Conservation (phyloP, 1,140 invertebrate genomes). For the Rhizoglyphus robini region DNA sequence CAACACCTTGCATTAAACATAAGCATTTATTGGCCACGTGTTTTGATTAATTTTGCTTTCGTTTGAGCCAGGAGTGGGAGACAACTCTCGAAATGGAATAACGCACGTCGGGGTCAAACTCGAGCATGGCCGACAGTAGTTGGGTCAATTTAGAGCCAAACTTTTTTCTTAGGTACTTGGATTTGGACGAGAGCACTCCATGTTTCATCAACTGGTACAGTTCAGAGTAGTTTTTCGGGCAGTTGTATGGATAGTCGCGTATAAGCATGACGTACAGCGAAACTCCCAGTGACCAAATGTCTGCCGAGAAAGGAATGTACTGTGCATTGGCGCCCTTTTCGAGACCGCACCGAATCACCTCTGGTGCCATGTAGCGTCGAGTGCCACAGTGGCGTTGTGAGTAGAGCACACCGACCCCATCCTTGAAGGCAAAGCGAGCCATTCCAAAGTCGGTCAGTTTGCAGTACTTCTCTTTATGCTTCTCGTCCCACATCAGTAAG, state of each 20-base stretch:
- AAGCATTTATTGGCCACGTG: no score
- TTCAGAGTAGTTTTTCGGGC: neutral
- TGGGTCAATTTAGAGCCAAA: neutral
- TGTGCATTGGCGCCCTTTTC: neutral
- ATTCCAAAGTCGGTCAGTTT: slow-evolving; percentile 7
- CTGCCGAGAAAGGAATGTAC: slow-evolving; percentile 26
- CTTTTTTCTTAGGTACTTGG: neutral
- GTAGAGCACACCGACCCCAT: slow-evolving; percentile 3
- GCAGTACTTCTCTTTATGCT: neutral
- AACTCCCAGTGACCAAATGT: slow-evolving; percentile 29
- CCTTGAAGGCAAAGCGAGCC: neutral
- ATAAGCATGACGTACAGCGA: slow-evolving; percentile 29
- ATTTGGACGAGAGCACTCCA: neutral
- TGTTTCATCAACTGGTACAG: neutral
- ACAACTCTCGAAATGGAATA: slow-evolving; percentile 45
- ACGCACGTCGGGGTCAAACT: slow-evolving; percentile 56
- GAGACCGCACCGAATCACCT: neutral
- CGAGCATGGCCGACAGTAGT: slow-evolving; percentile 55
- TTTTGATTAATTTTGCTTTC: no score
- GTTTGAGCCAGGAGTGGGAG: slow-evolving; percentile 17
- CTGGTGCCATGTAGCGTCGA: neutral
- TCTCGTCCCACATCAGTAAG: neutral
- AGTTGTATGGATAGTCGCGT: slow-evolving; percentile 32
- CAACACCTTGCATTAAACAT: no score
- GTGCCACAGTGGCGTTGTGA: neutral